phyloP scores from a whole-genome alignment of 1,140 invertebrate genomes.

The Bathynomus jamesi region DNA sequence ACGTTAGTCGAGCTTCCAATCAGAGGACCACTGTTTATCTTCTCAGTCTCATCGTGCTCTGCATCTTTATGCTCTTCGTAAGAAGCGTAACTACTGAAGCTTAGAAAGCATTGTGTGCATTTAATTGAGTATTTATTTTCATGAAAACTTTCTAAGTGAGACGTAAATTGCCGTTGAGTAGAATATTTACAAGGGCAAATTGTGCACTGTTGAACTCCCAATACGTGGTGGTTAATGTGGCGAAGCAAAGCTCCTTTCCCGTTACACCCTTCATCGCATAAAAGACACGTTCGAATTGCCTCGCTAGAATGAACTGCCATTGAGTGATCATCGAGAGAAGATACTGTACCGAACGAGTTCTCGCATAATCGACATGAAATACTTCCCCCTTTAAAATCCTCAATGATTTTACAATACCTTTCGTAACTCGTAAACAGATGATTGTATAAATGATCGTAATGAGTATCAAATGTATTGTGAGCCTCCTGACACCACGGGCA shows the following conservation, averaged over 20 bases:
- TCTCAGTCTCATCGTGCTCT: constrained; percentile 14
- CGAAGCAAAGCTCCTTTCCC: constrained; percentile 6
- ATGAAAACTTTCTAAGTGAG: constrained; percentile 17
- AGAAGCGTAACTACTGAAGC: constrained; percentile 11
- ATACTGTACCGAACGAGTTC: not conserved
- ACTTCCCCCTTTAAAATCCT: not conserved
- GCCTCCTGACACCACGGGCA: not conserved
- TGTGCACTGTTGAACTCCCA: constrained; percentile 18
- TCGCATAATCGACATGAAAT: constrained; percentile 9
- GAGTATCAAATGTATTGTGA: not conserved
- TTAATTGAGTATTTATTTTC: constrained; percentile 3
- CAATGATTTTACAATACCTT: not conserved
- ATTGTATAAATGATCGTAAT: not conserved
- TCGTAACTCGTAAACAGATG: not conserved
- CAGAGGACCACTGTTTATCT: constrained; percentile 9
- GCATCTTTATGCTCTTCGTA: constrained; percentile 15
- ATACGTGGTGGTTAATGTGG: constrained; percentile 22
- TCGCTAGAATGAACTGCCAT: constrained; percentile 12
- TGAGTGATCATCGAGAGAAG: constrained; percentile 12
- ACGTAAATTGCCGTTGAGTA: constrained; percentile 8
- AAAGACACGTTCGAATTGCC: constrained; percentile 6
- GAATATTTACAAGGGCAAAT: constrained; percentile 20
- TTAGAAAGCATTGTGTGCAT: constrained; percentile 9
- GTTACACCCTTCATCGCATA: constrained; percentile 16
- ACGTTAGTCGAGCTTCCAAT: constrained; percentile 8